phyloP scores from a whole-genome alignment of 2,888 invertebrate species.

The Dione vanillae region DNA sequence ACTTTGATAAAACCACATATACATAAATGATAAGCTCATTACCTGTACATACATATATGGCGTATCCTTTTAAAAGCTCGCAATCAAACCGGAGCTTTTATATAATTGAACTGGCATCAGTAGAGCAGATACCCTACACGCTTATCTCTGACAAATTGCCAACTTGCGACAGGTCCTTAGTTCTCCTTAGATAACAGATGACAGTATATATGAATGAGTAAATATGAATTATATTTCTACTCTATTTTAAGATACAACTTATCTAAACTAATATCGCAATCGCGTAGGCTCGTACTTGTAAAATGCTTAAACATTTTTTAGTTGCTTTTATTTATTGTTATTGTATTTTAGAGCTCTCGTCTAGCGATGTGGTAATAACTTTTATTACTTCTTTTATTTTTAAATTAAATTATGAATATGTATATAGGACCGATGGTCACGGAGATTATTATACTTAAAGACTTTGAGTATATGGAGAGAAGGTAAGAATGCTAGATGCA shows the following conservation, averaged over 20 bases:
- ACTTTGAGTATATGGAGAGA: too few species aligned
- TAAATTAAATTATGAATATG: too few species aligned
- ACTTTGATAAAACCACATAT: background rate
- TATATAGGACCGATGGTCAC: too few species aligned
- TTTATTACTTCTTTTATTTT: too few species aligned
- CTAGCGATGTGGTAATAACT: too few species aligned
- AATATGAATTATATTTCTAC: constrained; percentile 12
- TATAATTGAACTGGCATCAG: constrained; percentile 32
- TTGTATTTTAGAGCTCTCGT: too few species aligned
- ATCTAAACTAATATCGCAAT: too few species aligned
- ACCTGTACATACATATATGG: constrained; percentile 1
- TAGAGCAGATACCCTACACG: constrained; percentile 35
- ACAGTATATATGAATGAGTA: constrained; percentile 25
- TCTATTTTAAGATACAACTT: background rate
- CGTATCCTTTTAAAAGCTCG: constrained; percentile 5
- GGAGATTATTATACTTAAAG: too few species aligned
- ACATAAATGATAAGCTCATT: background rate
- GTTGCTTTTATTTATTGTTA: too few species aligned
- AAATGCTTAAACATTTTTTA: too few species aligned
- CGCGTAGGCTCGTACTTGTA: too few species aligned
- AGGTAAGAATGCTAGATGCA: too few species aligned
- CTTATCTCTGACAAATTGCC: constrained; percentile 47
- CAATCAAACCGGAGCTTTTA: constrained; percentile 22
- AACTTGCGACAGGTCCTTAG: constrained; percentile 34
- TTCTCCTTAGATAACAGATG: constrained; percentile 30